Percentiles rank a stretch among this genome's conserved stretches.
These are phyloP conservation scores for Myiagra hebetior DNA, from an alignment of 2,113 vertebrate species.

Conservation along the genomic window DNA sequence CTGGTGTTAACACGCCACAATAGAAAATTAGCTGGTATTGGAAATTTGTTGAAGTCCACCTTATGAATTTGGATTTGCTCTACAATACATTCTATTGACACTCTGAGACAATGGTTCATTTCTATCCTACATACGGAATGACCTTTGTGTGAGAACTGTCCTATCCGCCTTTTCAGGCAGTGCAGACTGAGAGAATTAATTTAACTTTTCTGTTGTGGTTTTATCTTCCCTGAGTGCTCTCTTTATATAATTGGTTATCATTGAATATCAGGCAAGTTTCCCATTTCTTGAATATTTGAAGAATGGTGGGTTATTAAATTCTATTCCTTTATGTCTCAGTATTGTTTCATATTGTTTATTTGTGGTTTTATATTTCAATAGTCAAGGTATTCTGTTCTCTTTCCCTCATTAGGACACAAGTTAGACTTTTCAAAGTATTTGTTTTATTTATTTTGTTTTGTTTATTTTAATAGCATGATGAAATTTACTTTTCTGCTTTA, in stretches of 20 bases:
- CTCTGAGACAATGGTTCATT: background rate
- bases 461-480: background rate
- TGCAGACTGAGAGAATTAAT: background rate
- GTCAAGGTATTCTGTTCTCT: background rate
- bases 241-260: background rate
- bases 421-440: background rate
- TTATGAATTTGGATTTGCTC: background rate
- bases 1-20: background rate
- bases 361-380: background rate
- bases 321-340: background rate
- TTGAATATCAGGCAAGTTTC: conserved; percentile 8
- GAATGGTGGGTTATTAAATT: background rate
- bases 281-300: conserved; percentile 31
- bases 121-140: background rate
- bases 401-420: background rate
- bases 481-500: background rate
- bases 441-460: background rate
- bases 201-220: background rate
- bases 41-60: background rate
- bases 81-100: background rate
- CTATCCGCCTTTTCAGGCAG: background rate
- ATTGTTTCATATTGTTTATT: background rate
- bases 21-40: background rate
- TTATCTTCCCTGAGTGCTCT: conserved; percentile 10
- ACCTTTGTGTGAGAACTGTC: background rate